Evolutionary conservation across 2,797 vertebrate species (phyloP), one percentile per base, ranked within the genome.

Genomic region (Streptopelia turtur): DNA sequence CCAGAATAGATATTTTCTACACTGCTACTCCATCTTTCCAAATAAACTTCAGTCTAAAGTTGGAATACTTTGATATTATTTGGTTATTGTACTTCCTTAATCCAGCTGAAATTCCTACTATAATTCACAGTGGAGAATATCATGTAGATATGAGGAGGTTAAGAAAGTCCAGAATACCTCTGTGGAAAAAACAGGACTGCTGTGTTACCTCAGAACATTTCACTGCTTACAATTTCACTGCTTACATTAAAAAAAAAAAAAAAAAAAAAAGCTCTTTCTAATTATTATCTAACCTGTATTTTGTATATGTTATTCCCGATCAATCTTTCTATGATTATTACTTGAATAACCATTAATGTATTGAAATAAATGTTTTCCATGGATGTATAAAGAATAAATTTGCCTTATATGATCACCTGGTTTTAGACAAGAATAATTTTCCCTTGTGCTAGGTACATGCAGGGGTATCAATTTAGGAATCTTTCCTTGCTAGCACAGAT

Each of bases 141-240:
- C 10, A 50, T 9, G 21, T 39, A 56, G 35, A 31, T 33, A 65
- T 39, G 43, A 87, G 20, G 52, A 75, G 17, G 39, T 33, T 33
- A 78, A 69, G 49, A 16, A 77, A 39, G 31, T 43, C 23, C 15
- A 33, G 41, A n/a, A 22, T 41, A 78, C 13, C 24, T 56, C 18
- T 45, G 6, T 24, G 23, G 33, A 64, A 82, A 89, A 37, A 17
- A 56, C 15, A 53, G 22, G 18, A 56, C 39, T 31, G 10, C 7
- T 55, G 28, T 50, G 23, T 72, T 72, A 60, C 6, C 22, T 80
- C 17, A 22, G 27, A 76, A 71, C 4, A 27, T 52, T 83, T 53
- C 52, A 68, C 6, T 0, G 0, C 6, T 45, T 50, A 41, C 9
- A 28, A 27, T 52, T 83, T 53, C 52, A 63, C 6, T 0, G 0